These are phyloP conservation scores for Catharus fuscescens DNA, from an alignment of 2,113 vertebrate species.

Conservation along the genomic window DNA sequence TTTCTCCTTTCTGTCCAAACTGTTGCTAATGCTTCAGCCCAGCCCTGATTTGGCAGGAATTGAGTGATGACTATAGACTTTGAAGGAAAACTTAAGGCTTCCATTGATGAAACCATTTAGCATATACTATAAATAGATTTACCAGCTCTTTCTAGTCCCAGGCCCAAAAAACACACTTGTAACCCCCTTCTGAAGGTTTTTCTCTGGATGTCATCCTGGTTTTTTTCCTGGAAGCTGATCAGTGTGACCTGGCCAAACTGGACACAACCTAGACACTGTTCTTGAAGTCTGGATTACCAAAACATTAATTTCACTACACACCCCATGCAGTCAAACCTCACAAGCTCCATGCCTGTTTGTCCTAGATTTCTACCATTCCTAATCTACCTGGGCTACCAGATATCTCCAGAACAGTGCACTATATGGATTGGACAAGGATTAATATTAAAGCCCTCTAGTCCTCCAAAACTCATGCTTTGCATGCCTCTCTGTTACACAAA, in stretches of 20 bases:
- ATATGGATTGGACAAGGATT: not conserved
- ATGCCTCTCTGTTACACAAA: not conserved
- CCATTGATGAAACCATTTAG: not conserved
- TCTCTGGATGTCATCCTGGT: not conserved
- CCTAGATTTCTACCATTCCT: not conserved
- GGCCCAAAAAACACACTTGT: not conserved
- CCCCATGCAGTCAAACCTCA: not conserved
- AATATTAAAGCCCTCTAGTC: not conserved
- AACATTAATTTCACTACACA: not conserved
- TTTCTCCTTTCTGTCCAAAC: not conserved
- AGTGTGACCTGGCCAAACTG: fast-evolving
- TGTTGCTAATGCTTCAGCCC: not conserved
- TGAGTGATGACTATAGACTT: not conserved
- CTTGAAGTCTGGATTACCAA: not conserved
- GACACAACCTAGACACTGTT: not conserved
- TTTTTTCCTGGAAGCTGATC: not conserved
- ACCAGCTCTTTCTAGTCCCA: not conserved
- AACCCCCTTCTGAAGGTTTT: not conserved
- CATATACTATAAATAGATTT: not conserved
- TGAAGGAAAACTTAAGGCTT: not conserved
- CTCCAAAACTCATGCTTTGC: not conserved
- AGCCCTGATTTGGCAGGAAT: not conserved
- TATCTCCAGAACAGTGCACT: not conserved
- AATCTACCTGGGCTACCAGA: not conserved
- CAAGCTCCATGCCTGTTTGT: not conserved